phyloP scores from a whole-genome alignment of 2,888 invertebrate genomes.

The Torymus aiolomorphi region DNA sequence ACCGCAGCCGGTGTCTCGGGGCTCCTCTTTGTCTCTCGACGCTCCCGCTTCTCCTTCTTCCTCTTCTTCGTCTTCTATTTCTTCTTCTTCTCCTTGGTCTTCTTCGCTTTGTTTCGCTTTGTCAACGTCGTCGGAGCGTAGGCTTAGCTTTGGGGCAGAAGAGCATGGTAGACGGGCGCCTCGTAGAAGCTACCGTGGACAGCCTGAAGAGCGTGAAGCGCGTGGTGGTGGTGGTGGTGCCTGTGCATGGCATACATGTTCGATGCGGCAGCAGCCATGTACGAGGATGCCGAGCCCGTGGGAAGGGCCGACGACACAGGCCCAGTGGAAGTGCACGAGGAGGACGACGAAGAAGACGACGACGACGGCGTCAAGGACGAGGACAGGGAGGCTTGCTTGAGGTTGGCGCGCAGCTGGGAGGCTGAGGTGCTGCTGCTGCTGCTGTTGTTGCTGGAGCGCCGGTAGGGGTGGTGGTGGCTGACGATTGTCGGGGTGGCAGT shows the following conservation, averaged over 20 bases:
- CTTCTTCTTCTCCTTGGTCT: background rate
- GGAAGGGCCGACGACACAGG: conserved; percentile 59
- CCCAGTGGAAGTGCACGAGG: conserved; percentile 49
- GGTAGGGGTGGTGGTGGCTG: conserved; percentile 62
- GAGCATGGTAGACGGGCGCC: conserved; percentile 71
- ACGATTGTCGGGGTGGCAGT: conserved; percentile 60
- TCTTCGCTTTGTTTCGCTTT: background rate
- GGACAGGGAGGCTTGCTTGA: conserved; percentile 20
- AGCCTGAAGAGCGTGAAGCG: conserved; percentile 69
- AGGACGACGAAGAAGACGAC: conserved; percentile 59
- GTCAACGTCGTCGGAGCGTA: conserved; percentile 27
- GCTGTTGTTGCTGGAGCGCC: conserved; percentile 60
- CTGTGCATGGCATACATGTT: conserved; percentile 71
- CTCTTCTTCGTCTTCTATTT: background rate
- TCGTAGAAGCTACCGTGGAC: conserved; percentile 69
- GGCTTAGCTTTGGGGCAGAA: conserved; percentile 70
- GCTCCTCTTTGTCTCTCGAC: no score
- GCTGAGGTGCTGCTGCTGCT: conserved; percentile 12
- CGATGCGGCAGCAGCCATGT: conserved; percentile 60
- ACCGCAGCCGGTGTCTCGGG: no score
- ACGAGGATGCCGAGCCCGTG: conserved; percentile 54
- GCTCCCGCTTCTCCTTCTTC: conserved; percentile 17
- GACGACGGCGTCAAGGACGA: conserved; percentile 43
- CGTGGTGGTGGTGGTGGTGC: conserved; percentile 67
- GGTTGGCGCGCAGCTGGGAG: conserved; percentile 8